These are phyloP conservation scores for Thymelicus sylvestris DNA, from an alignment of 2,888 invertebrate species.

Conservation along the genomic window DNA sequence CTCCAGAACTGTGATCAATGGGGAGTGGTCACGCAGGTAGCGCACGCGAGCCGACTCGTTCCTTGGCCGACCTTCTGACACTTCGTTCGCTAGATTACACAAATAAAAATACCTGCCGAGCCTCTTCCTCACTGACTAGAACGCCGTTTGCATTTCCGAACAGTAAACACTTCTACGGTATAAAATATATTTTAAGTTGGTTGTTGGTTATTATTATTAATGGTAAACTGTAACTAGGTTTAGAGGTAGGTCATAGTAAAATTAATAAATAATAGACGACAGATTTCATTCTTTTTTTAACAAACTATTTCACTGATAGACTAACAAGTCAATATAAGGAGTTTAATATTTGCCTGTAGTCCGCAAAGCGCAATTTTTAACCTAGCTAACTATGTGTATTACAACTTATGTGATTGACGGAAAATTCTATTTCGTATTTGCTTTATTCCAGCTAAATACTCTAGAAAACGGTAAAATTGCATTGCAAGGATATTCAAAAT, in stretches of 20 bases:
- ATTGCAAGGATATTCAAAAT: no score
- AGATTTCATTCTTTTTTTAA: no score
- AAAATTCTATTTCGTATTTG: slow-evolving; percentile 23
- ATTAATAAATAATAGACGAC: no score
- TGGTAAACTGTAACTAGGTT: no score
- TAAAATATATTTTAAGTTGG: neutral
- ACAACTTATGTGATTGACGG: slow-evolving; percentile 29
- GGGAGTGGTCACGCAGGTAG: slow-evolving; percentile 67
- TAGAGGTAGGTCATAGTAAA: no score
- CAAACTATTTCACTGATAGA: no score
- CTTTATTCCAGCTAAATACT: slow-evolving; percentile 20
- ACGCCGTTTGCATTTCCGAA: slow-evolving; percentile 48
- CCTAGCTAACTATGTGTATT: slow-evolving; percentile 26
- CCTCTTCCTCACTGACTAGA: slow-evolving; percentile 63
- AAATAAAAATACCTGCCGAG: slow-evolving; percentile 67
- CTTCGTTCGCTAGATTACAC: slow-evolving; percentile 63
- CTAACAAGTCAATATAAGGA: no score
- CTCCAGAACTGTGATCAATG: slow-evolving; percentile 72
- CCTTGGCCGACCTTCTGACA: slow-evolving; percentile 62
- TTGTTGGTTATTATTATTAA: no score
- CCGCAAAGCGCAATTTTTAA: slow-evolving; percentile 34
- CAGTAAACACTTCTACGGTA: slow-evolving; percentile 15
- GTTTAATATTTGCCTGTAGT: slow-evolving; percentile 7
- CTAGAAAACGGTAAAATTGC: neutral
- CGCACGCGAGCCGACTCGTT: slow-evolving; percentile 65